These are phyloP conservation scores for Rhagium mordax DNA, from an alignment of 2,888 invertebrate genomes.

Conservation along the genomic window DNA sequence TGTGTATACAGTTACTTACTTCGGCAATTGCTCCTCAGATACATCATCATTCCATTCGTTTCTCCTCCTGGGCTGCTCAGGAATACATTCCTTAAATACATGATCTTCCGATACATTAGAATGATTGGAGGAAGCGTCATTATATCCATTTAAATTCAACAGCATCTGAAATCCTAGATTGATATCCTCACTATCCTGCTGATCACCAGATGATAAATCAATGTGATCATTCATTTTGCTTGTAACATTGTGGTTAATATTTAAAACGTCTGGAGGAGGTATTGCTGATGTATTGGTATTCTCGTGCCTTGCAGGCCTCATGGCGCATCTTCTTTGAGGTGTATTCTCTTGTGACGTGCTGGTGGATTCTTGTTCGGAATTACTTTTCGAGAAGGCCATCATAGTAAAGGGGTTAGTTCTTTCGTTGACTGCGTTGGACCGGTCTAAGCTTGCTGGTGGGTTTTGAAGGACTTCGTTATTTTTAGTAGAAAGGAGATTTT, in stretches of 20 bases:
- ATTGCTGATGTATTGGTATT: conserved; percentile 32
- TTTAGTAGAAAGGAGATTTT: conserved; percentile 88
- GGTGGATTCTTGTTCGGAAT: conserved; percentile 62
- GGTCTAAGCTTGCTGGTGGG: conserved; percentile 70
- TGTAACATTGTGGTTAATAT: conserved; percentile 70
- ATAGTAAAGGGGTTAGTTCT: conserved; percentile 58
- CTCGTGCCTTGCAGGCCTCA: not conserved
- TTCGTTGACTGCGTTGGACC: conserved; percentile 72
- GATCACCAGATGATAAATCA: not conserved
- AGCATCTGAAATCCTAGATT: conserved; percentile 37
- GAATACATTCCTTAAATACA: conserved; percentile 49
- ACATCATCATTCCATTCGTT: conserved; percentile 63
- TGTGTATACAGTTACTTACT: conserved; percentile 52
- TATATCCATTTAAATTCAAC: conserved; percentile 41
- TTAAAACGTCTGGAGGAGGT: conserved; percentile 74
- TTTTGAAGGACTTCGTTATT: conserved; percentile 78
- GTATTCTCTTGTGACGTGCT: conserved; percentile 63
- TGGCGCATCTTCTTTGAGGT: conserved; percentile 50
- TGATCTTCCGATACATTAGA: conserved; percentile 48
- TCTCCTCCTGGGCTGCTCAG: conserved; percentile 44
- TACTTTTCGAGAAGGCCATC: conserved; percentile 57
- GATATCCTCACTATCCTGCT: conserved; percentile 24
- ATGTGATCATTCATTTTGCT: conserved; percentile 17
- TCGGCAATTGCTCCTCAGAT: conserved; percentile 47
- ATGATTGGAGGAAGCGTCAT: conserved; percentile 47